Base-by-base conservation (phyloP, 2,888 invertebrate species). In the Autographa gamma region DNA sequence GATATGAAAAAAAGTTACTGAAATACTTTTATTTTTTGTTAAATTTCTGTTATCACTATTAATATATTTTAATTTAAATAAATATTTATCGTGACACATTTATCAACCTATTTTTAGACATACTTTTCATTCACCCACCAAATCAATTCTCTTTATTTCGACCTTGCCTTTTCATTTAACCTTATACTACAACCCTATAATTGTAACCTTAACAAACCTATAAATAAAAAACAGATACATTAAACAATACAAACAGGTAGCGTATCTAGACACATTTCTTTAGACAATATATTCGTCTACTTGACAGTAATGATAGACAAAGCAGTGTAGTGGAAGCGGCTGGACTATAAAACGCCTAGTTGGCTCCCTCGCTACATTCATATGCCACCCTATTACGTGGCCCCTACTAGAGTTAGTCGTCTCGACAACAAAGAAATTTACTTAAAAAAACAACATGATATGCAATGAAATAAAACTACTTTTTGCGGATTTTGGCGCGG, bases 271-370 rank as follows among this genome's bases (percentile, higher is more conserved):
- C 64, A 77, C 32, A 64, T 69, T 64, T 58, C 19, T 38, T 48
- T 43, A 67, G 31, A 76, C 66, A 67, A 63, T 76, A 65, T 63
- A 75, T 67, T 76, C 56, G 67, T 70, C 32, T 58, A n/a, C 59
- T 56, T 25, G 58, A 69, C 63, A 56, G 64, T 66, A 72, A 71
- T 68, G 43, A 71, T 62, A 71, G 38, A 79, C 63, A 71, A 73
- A 73, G 19, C 19, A 34, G 59, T 60, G 61, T 73, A 66, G 73
- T 64, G 77, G 73, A 76, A 76, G 64, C 76, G 64, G 58, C 48
- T 34, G 62, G 67, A 41, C 59, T 66, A 74, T 79, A 63, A 56
- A 62, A 62, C 52, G 73, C 63, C 73, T 71, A 63, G 68, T 82
- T 71, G 76, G 80, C 34, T 62, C 65, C 71, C 31, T 14, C 48